These are phyloP conservation scores for Eupeodes corollae DNA, from an alignment of 1,140 invertebrate species.

Conservation along the genomic window DNA sequence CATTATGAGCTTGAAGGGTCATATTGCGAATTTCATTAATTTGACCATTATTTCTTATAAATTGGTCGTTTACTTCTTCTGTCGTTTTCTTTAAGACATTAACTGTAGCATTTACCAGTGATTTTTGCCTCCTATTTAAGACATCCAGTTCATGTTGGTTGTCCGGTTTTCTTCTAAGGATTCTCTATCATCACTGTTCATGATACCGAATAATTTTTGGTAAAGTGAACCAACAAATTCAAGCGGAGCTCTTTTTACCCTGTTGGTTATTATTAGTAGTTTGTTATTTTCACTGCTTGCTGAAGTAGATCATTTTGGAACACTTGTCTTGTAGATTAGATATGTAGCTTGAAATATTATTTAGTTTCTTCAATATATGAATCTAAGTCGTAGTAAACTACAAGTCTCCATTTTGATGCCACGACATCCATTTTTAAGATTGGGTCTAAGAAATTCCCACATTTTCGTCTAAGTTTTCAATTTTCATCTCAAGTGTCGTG, in stretches of 20 bases:
- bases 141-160: slow-evolving; percentile 2
- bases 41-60: background rate
- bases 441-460: too few species aligned
- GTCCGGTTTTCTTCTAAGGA: background rate
- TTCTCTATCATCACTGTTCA: slow-evolving; percentile 2
- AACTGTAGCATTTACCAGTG: background rate
- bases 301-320: too few species aligned
- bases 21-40: background rate
- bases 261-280: too few species aligned
- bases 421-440: too few species aligned
- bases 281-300: too few species aligned
- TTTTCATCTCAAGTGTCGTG: background rate
- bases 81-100: background rate
- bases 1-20: background rate
- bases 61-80: background rate
- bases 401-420: too few species aligned
- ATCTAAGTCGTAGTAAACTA: too few species aligned
- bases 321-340: too few species aligned
- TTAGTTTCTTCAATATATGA: too few species aligned
- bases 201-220: background rate
- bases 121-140: background rate
- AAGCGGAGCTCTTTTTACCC: slow-evolving; percentile 1
- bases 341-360: too few species aligned
- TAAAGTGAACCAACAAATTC: slow-evolving; percentile 1
- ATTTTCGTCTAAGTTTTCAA: too few species aligned